Conservation (phyloP, 2,113 vertebrate species). For the Melozone crissalis region DNA sequence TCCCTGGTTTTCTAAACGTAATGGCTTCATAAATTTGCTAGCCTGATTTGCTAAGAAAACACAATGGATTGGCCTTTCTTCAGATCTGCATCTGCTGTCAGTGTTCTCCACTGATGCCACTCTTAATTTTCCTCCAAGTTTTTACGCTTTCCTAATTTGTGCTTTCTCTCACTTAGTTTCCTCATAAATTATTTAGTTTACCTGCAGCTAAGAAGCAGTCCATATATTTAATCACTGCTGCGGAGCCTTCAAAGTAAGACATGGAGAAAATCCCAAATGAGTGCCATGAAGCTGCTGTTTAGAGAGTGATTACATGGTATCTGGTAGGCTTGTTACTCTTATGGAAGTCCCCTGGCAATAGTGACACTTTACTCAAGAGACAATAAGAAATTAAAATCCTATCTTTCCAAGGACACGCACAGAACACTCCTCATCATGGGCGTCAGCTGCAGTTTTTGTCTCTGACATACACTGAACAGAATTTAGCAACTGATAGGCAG, state of each 20-base stretch:
- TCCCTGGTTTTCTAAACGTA: neutral
- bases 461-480: conserved; percentile 37
- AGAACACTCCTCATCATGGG: neutral
- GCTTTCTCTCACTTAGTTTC: neutral
- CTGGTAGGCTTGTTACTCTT: neutral
- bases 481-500: conserved; percentile 66
- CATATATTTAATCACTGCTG: neutral
- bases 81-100: neutral
- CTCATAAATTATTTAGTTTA: neutral
- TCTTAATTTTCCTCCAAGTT: neutral
- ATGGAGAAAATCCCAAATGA: neutral
- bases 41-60: neutral
- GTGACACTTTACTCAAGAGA: neutral
- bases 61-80: neutral
- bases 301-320: neutral
- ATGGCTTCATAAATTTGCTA: neutral
- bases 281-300: neutral
- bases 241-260: neutral
- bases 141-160: neutral
- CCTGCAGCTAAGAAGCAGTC: neutral
- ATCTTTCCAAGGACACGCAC: neutral
- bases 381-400: neutral
- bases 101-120: neutral
- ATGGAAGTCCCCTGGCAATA: neutral
- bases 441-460: conserved; percentile 25